phyloP scores from a whole-genome alignment of 2,888 invertebrate genomes.

The Cepaea hortensis region DNA sequence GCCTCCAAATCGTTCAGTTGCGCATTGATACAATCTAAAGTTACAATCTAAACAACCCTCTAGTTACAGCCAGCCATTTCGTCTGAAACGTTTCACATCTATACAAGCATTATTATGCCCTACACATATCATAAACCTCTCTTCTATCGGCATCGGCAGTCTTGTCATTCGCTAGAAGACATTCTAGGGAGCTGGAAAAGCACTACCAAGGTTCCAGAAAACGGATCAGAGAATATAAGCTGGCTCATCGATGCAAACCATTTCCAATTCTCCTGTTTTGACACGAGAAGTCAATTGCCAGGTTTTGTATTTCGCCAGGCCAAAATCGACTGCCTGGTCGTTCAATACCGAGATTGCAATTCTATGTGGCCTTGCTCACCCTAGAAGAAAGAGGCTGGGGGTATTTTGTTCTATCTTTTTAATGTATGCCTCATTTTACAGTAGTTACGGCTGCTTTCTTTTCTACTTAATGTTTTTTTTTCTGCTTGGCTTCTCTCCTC shows the following conservation, averaged over 20 bases:
- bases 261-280: conserved; percentile 29
- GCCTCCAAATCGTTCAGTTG: neutral
- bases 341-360: conserved; percentile 20
- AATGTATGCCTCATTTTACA: neutral
- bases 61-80: neutral
- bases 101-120: neutral
- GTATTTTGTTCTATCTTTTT: neutral
- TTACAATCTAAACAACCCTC: neutral
- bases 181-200: neutral
- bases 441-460: neutral
- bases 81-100: conserved; percentile 1
- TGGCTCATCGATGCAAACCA: conserved; percentile 23
- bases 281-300: conserved; percentile 23
- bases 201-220: neutral
- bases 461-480: too few species aligned
- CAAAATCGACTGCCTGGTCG: conserved; percentile 9
- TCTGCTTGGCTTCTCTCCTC: neutral
- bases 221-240: conserved; percentile 25
- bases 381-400: neutral
- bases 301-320: conserved; percentile 17
- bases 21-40: neutral
- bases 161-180: neutral
- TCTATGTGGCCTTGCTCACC: neutral
- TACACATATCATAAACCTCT: neutral
- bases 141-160: neutral